Evolutionary conservation across 2,888 invertebrate species (phyloP).

Genomic region (Spodoptera picta): DNA sequence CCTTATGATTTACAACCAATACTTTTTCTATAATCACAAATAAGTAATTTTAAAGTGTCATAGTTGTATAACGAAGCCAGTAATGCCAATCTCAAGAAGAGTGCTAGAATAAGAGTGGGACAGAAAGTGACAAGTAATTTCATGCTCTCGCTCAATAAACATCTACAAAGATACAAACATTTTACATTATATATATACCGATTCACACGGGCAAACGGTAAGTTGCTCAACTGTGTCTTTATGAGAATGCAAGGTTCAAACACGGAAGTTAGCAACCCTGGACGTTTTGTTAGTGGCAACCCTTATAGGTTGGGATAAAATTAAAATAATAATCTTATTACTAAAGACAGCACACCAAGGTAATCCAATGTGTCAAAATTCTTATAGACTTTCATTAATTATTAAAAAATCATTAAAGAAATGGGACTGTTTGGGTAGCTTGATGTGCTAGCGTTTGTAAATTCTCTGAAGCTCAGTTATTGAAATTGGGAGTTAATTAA

Average conservation of each 20-base stretch:
- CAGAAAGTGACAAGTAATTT: constrained; percentile 76
- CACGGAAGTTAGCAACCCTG: constrained; percentile 49
- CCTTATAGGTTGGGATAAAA: constrained; percentile 19
- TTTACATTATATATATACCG: constrained; percentile 75
- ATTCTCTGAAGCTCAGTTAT: too few relatives aligned
- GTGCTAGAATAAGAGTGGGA: constrained; percentile 58
- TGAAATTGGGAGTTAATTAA: too few relatives aligned
- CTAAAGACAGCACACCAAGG: too few relatives aligned
- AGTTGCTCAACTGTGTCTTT: constrained; percentile 60
- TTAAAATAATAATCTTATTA: neutral
- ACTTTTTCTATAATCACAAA: neutral
- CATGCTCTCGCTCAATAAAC: constrained; percentile 78
- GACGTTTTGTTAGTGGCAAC: constrained; percentile 24
- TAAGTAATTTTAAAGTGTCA: neutral
- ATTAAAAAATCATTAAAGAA: too few relatives aligned
- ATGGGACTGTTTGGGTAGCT: too few relatives aligned
- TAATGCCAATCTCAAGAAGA: constrained; percentile 28
- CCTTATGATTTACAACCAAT: constrained; percentile 2
- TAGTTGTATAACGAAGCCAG: constrained; percentile 35
- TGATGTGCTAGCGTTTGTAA: too few relatives aligned
- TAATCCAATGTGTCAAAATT: too few relatives aligned
- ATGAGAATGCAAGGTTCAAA: constrained; percentile 79
- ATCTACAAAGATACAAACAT: constrained; percentile 74
- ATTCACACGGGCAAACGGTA: constrained; percentile 86
- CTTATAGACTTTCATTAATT: too few relatives aligned